These are phyloP conservation scores for Chalcis sispes DNA, from an alignment of 2,888 invertebrate genomes.

Conservation along the genomic window DNA sequence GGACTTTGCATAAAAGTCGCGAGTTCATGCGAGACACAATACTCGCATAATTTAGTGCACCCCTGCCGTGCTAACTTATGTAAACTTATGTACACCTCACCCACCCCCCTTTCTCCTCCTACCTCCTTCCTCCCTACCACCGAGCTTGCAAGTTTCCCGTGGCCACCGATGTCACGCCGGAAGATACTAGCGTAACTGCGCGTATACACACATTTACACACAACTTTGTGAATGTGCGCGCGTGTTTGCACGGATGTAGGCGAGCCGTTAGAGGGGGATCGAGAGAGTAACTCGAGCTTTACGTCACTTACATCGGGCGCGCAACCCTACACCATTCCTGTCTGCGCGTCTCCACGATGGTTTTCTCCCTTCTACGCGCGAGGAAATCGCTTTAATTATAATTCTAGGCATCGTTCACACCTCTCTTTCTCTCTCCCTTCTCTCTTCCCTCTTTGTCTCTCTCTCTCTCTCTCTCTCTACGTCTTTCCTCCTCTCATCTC, in stretches of 20 bases:
- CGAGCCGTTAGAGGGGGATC: conserved; percentile 7
- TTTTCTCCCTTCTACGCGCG: neutral
- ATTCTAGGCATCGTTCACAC: conserved; percentile 44
- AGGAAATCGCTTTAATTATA: conserved; percentile 54
- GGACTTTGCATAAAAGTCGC: conserved; percentile 55
- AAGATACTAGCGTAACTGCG: neutral
- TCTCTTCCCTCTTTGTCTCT: conserved; percentile 31
- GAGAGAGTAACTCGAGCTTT: conserved; percentile 38
- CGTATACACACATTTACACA: no score
- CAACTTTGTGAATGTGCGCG: neutral
- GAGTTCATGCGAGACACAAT: conserved; percentile 54
- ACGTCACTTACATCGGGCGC: conserved; percentile 41
- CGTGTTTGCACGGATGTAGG: neutral
- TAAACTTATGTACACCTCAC: conserved; percentile 54
- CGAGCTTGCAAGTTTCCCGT: neutral
- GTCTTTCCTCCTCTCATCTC: neutral
- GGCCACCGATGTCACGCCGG: no score
- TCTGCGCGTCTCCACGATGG: neutral
- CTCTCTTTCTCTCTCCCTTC: neutral
- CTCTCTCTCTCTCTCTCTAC: conserved; percentile 5
- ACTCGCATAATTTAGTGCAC: conserved; percentile 55
- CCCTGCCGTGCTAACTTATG: conserved; percentile 49
- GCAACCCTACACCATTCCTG: conserved; percentile 1
- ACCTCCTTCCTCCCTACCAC: neutral
- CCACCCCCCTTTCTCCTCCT: neutral